phyloP scores from a whole-genome alignment of 2,888 invertebrate genomes.

The Caenorhabditis japonica region DNA sequence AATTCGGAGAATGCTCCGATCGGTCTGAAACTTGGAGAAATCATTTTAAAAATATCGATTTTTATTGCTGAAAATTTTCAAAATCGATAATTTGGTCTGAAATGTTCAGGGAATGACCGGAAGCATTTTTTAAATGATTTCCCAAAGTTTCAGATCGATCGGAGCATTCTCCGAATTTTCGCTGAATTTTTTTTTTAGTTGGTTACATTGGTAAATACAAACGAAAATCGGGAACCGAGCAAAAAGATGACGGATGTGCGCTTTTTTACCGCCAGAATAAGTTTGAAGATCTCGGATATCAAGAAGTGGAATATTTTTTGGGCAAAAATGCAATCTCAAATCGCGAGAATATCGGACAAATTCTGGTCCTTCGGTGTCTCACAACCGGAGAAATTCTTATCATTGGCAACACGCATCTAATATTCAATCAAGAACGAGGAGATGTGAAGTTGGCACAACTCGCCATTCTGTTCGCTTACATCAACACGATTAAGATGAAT shows the following conservation, averaged over 20 bases:
- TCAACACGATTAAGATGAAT: slow-evolving; percentile 82
- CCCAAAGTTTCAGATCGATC: too few species aligned
- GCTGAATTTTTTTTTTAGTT: slow-evolving; percentile 39
- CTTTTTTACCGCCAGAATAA: slow-evolving; percentile 83
- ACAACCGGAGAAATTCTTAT: slow-evolving; percentile 79
- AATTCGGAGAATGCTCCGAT: too few species aligned
- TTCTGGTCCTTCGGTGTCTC: slow-evolving; percentile 55
- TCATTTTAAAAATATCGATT: too few species aligned
- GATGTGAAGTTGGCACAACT: slow-evolving; percentile 92
- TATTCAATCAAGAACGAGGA: slow-evolving; percentile 90
- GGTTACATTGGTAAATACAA: slow-evolving; percentile 56
- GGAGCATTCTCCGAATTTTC: too few species aligned
- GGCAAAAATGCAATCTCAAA: slow-evolving; percentile 62
- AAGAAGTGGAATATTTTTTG: slow-evolving; percentile 84
- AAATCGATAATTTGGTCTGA: too few species aligned
- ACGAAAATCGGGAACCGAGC: slow-evolving; percentile 79
- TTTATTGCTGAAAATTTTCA: too few species aligned
- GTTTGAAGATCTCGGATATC: slow-evolving; percentile 83
- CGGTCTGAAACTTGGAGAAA: too few species aligned
- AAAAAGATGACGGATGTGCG: slow-evolving; percentile 88
- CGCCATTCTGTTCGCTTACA: slow-evolving; percentile 86
- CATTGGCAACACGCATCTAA: slow-evolving; percentile 92
- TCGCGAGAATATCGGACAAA: slow-evolving; percentile 68
- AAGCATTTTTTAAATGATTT: too few species aligned
- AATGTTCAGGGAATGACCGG: too few species aligned